Evolutionary conservation across 1,140 invertebrate species (phyloP).

Genomic region (Drosophila lini): DNA sequence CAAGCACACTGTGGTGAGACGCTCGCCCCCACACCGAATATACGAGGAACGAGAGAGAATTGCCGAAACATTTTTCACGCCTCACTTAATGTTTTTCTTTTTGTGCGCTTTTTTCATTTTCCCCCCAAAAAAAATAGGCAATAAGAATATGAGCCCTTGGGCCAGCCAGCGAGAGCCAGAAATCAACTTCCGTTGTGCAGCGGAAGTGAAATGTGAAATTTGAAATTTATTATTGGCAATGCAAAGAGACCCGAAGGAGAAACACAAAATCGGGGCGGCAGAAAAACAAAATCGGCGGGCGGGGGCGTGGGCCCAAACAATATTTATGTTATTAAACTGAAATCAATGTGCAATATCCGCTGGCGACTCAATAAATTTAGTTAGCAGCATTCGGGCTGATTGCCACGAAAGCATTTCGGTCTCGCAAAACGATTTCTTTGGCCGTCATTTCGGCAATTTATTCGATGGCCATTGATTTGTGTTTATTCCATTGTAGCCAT

Average conservation of each 20-base stretch:
- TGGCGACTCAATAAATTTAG: constrained; percentile 58
- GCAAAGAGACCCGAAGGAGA: constrained; percentile 36
- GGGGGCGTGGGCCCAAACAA: constrained; percentile 17
- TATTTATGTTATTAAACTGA: constrained; percentile 69
- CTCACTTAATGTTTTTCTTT: constrained; percentile 37
- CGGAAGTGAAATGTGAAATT: constrained; percentile 77
- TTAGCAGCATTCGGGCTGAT: constrained; percentile 38
- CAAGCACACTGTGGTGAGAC: constrained; percentile 22
- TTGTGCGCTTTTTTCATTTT: constrained; percentile 11
- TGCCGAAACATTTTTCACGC: constrained; percentile 60
- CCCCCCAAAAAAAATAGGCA: constrained; percentile 39
- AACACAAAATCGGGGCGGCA: background rate
- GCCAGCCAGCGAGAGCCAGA: constrained; percentile 29
- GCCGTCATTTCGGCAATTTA: constrained; percentile 30
- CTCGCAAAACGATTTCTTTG: constrained; percentile 12
- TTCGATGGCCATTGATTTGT: constrained; percentile 31
- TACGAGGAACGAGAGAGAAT: constrained; percentile 24
- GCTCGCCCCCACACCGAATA: background rate
- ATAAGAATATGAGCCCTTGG: constrained; percentile 31
- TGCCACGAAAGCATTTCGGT: constrained; percentile 28
- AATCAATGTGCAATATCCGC: constrained; percentile 70
- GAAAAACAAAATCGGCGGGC: background rate
- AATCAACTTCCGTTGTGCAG: constrained; percentile 64
- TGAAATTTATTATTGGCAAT: constrained; percentile 67
- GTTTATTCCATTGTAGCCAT: constrained; percentile 26